Evolutionary conservation across 2,797 vertebrate species (phyloP).

Genomic region (Dipus sagitta): DNA sequence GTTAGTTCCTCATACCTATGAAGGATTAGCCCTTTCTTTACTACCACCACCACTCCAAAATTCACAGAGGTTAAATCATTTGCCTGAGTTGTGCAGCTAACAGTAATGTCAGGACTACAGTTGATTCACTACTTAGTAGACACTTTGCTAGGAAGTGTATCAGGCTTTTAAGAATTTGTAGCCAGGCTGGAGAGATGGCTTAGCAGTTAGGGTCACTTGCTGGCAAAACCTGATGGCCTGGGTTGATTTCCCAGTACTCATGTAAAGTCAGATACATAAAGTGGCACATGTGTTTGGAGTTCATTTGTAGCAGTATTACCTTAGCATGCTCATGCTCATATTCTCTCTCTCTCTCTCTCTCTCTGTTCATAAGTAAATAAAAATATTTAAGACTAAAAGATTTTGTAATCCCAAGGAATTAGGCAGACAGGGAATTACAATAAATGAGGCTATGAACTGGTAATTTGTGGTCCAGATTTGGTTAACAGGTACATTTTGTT

Average conservation of each 20-base stretch:
- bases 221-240: too few species aligned
- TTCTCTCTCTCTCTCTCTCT: too few species aligned
- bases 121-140: slow-evolving; percentile 2
- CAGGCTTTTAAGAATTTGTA: neutral
- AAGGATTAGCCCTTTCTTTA: neutral
- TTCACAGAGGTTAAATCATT: neutral
- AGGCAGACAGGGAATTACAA: neutral
- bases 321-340: too few species aligned
- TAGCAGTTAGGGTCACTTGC: too few species aligned
- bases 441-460: neutral
- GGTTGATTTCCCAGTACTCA: too few species aligned
- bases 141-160: neutral
- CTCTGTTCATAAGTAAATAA: too few species aligned
- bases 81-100: slow-evolving; percentile 7
- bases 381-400: too few species aligned
- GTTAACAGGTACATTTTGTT: neutral
- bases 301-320: too few species aligned
- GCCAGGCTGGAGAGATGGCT: too few species aligned
- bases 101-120: neutral
- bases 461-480: neutral
- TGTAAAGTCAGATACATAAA: too few species aligned
- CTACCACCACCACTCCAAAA: neutral
- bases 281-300: too few species aligned
- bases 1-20: neutral
- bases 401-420: neutral